Conservation (phyloP, 2,888 invertebrate species). For the Pseudeuparius sepicola region DNA sequence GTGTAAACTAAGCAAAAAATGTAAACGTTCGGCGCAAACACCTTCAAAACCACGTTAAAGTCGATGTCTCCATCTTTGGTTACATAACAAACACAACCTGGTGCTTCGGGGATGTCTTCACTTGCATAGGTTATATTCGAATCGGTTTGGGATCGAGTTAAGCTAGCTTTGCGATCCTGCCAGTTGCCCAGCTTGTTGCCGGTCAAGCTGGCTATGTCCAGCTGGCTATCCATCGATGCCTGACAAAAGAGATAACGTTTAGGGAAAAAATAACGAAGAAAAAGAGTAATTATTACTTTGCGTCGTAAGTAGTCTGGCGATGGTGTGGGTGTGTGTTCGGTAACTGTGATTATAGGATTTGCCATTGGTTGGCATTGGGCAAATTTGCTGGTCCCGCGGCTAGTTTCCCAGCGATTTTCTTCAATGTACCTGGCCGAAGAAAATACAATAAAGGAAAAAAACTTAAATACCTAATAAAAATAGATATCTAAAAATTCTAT, state of each 20-base stretch:
- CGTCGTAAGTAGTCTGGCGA: conserved; percentile 78
- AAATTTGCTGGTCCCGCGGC: conserved; percentile 44
- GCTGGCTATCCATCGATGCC: conserved; percentile 79
- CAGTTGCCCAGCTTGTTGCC: conserved; percentile 49
- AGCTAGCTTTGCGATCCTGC: conserved; percentile 57
- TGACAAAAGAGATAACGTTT: conserved; percentile 35
- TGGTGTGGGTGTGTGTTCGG: conserved; percentile 89
- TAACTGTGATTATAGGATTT: conserved; percentile 94
- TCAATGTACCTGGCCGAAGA: conserved; percentile 56
- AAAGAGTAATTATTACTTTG: conserved; percentile 50
- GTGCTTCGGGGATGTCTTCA: conserved; percentile 79
- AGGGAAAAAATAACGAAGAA: conserved; percentile 4
- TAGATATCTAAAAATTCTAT: no score
- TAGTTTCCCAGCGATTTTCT: conserved; percentile 56
- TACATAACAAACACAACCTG: conserved; percentile 84
- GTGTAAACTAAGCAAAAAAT: conserved; percentile 4
- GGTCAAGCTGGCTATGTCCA: conserved; percentile 57
- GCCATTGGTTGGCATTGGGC: conserved; percentile 55
- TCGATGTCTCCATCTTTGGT: conserved; percentile 93
- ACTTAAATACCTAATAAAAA: no score
- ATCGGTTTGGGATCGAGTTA: conserved; percentile 78
- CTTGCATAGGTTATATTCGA: conserved; percentile 82
- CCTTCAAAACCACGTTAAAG: conserved; percentile 77
- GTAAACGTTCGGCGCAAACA: conserved; percentile 30
- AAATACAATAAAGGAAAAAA: no score